Evolutionary conservation across 2,113 vertebrate species (phyloP).

Genomic region (Sturnira hondurensis): DNA sequence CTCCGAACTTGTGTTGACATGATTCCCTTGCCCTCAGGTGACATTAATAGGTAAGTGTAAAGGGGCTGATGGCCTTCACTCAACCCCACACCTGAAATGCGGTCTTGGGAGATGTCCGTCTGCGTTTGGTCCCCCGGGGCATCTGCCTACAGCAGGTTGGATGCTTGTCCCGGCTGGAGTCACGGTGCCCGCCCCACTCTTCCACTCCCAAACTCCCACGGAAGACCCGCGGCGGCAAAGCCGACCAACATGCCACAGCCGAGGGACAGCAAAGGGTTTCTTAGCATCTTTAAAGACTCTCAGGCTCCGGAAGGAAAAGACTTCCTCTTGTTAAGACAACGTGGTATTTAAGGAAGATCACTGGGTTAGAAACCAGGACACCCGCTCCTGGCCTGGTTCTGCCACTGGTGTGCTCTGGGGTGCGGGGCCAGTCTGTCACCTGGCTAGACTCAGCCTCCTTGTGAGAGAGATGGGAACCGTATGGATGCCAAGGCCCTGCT

Average conservation of each 20-base stretch:
- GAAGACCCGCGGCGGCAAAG: not conserved
- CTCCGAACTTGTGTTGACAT: not conserved
- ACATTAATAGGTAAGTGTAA: not conserved
- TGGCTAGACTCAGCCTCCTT: not conserved
- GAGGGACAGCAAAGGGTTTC: not conserved
- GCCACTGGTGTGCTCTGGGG: constrained; percentile 33
- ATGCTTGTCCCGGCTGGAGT: not conserved
- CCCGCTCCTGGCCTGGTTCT: constrained; percentile 35
- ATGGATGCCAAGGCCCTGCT: too few species aligned
- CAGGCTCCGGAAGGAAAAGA: not conserved
- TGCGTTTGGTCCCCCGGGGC: not conserved
- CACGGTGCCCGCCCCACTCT: not conserved
- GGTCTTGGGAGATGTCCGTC: not conserved
- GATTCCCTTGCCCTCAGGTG: not conserved
- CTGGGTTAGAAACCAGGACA: constrained; percentile 32
- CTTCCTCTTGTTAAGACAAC: not conserved
- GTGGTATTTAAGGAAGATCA: not conserved
- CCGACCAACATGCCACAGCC: not conserved
- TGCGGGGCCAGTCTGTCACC: not conserved
- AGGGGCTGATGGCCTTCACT: not conserved
- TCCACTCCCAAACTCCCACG: not conserved
- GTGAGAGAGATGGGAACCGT: not conserved
- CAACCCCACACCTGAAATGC: not conserved
- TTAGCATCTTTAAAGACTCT: not conserved
- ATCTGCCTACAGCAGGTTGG: not conserved